Conservation (phyloP, 2,888 invertebrate species). For the Galerucella pusilla region DNA sequence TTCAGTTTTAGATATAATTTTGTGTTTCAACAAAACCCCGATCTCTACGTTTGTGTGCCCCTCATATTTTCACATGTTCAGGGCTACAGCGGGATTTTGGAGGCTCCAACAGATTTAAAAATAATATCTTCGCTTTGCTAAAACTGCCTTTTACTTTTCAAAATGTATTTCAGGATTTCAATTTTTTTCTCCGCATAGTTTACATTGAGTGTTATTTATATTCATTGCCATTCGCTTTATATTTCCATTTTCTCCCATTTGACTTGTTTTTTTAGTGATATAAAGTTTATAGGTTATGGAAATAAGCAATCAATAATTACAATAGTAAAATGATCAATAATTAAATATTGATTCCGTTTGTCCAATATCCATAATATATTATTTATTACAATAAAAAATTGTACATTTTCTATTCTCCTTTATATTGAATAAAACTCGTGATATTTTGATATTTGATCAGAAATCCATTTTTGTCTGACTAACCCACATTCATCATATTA, state of each 20-base stretch:
- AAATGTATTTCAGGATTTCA: conserved; percentile 29
- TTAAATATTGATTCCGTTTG: not conserved
- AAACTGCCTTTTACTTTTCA: conserved; percentile 24
- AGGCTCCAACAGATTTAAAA: conserved; percentile 29
- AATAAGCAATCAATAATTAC: no score
- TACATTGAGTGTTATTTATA: conserved; percentile 31
- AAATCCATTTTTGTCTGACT: conserved; percentile 38
- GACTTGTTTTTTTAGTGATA: not conserved
- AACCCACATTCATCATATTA: conserved; percentile 36
- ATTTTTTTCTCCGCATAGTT: conserved; percentile 24
- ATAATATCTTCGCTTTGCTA: conserved; percentile 25
- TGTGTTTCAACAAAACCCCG: not conserved
- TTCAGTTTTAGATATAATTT: not conserved
- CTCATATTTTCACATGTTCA: conserved; percentile 16
- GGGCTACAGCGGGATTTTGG: conserved; percentile 15
- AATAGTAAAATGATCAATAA: no score
- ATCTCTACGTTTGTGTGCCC: not conserved
- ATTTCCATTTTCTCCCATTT: not conserved
- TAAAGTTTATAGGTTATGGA: no score
- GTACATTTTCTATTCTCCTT: conserved; percentile 20
- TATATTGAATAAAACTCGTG: conserved; percentile 34
- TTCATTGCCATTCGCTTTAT: conserved; percentile 23
- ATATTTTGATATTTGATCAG: conserved; percentile 37
- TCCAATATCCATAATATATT: not conserved
- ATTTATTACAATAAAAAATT: not conserved